phyloP scores from a whole-genome alignment of 2,797 vertebrate species.

The Corythornis leucogaster region DNA sequence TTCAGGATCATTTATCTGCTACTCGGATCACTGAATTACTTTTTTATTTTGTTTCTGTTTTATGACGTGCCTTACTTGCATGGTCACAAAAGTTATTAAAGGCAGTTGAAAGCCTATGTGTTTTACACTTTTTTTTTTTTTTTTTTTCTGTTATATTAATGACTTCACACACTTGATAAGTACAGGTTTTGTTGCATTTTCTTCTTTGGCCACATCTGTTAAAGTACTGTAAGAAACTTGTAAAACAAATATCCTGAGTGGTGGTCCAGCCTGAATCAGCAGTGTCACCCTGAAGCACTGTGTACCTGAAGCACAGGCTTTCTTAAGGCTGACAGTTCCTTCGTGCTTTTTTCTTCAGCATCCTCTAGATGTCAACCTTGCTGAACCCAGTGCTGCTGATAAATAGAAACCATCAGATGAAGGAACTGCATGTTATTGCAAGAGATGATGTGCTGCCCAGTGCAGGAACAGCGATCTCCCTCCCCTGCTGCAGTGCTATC shows the following conservation, averaged over 20 bases:
- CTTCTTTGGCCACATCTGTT: neutral
- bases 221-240: neutral
- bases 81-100: neutral
- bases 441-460: neutral
- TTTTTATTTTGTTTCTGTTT: neutral
- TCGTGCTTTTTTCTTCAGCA: neutral
- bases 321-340: neutral
- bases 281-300: neutral
- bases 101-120: neutral
- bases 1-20: neutral
- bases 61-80: neutral
- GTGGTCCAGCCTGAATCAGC: neutral
- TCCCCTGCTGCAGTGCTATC: neutral
- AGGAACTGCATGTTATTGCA: neutral
- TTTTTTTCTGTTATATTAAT: neutral
- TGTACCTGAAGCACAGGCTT: accelerated
- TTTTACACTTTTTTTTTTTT: neutral
- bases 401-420: neutral
- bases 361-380: neutral
- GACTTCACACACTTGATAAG: neutral
- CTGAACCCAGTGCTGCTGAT: neutral
- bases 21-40: neutral
- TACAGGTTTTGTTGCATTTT: neutral
- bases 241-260: neutral
- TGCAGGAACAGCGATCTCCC: neutral